Percentiles rank a stretch among this genome's conserved stretches.
These are phyloP conservation scores for Podilymbus podiceps DNA, from an alignment of 2,113 vertebrate genomes.

Conservation along the genomic window DNA sequence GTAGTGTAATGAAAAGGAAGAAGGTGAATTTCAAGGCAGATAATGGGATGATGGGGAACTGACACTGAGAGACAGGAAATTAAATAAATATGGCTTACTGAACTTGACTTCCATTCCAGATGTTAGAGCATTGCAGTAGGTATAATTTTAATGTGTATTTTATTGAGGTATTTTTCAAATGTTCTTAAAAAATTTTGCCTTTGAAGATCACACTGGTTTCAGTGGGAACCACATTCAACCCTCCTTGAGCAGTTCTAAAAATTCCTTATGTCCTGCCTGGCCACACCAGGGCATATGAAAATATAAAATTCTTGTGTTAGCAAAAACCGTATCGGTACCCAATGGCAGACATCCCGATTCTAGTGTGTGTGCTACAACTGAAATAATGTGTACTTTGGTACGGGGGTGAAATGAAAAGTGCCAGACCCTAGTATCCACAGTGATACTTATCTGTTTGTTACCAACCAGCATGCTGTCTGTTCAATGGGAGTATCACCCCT, in stretches of 20 bases:
- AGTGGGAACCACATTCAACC: neutral
- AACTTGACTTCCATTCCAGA: neutral
- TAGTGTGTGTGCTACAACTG: neutral
- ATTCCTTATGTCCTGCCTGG: neutral
- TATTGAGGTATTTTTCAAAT: neutral
- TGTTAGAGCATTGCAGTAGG: neutral
- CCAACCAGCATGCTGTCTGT: accelerated
- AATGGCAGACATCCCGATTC: neutral
- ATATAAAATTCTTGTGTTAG: neutral
- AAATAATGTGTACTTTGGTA: neutral
- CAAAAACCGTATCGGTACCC: neutral
- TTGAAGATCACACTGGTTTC: neutral
- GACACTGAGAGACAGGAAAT: neutral
- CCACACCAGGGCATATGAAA: neutral
- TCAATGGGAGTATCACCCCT: accelerated
- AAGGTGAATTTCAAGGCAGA: neutral
- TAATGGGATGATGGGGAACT: neutral
- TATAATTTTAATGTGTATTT: neutral
- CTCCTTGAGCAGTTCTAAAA: neutral
- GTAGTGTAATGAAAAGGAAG: neutral
- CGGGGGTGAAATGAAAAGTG: too few species aligned
- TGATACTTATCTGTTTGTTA: neutral
- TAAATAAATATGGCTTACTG: neutral
- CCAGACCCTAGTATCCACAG: too few species aligned
- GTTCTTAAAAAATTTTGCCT: neutral